These are phyloP conservation scores for Nautilus pompilius DNA, from an alignment of 1,140 invertebrate genomes.

Conservation along the genomic window DNA sequence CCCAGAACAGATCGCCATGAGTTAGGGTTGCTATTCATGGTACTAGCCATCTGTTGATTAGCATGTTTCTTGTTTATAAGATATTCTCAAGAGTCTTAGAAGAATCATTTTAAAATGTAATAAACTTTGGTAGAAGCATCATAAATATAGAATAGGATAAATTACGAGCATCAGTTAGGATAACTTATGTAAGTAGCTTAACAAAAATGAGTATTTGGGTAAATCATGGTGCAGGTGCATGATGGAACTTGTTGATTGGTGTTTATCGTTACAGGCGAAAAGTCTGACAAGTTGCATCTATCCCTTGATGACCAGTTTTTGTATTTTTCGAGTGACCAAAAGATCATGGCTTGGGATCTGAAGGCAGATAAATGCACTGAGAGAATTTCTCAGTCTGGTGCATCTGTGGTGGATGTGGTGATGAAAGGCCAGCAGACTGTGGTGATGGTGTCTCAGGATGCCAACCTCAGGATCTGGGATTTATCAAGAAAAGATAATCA, in stretches of 20 bases:
- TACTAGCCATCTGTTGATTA: no score
- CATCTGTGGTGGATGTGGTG: not conserved
- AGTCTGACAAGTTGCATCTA: slow-evolving; percentile 10
- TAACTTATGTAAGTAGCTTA: not conserved
- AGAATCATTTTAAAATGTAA: slow-evolving; percentile 1
- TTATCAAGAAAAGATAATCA: no score
- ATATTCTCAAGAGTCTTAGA: not conserved
- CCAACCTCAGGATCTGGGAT: slow-evolving; percentile 12
- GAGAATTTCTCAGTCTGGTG: not conserved
- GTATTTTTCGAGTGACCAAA: slow-evolving; percentile 6
- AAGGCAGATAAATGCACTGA: not conserved
- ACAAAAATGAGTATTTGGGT: not conserved
- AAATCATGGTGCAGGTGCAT: not conserved
- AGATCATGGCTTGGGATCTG: slow-evolving; percentile 6
- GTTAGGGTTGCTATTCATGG: no score
- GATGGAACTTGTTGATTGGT: not conserved
- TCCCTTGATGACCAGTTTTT: slow-evolving; percentile 6
- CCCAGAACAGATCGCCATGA: not conserved
- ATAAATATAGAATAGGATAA: not conserved
- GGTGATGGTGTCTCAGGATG: slow-evolving; percentile 3
- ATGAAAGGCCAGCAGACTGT: slow-evolving; percentile 2
- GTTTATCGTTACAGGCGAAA: not conserved
- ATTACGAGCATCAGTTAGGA: not conserved
- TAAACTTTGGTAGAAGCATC: not conserved
- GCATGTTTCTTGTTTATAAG: not conserved